Base-by-base conservation (phyloP, 2,888 invertebrate genomes). In the Hipparchia sbordonii region DNA sequence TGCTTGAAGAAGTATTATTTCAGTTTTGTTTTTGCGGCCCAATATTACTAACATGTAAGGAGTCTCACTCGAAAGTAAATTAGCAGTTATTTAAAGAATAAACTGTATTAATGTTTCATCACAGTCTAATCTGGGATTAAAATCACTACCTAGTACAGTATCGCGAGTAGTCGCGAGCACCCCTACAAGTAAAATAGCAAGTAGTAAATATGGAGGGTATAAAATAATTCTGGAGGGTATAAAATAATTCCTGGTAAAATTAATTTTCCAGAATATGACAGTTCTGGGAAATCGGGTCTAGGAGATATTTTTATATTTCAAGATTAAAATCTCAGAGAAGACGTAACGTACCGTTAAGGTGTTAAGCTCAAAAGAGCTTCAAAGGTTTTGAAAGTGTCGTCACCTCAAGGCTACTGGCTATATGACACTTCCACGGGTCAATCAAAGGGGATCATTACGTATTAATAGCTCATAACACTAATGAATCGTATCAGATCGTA, bases 401-500 rank as follows among this genome's bases (percentile, higher is more conserved):
- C 84, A 78, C 65, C 78, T 74, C 82, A 87, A 86, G 82, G 85
- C 84, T 75, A 82, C 83, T 86, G 82, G 85, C 84, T 75, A 82
- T 83, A 86, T 87, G 85, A 89, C 91, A 90, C 89, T 88, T 88
- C 83, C 88, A 83, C 83, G 86, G 81, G 84, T 88, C 90, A 92
- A 94, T 94, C 93, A 93, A 91, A 92, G 89, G 85, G 77, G 79
- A 79, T 79, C 85, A 79, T 93, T 87, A 92, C 92, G 91, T 90
- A 94, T 94, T 94, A 91, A 94, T 91, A 91, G 89, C 85, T 91
- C 93, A 89, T 94, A 93, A 90, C 86, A 85, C 87, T 93, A 94
- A 94, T 94, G 94, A 94, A 94, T 92, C 94, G 91, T 94, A 94
- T 94, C 94, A 91, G 94, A 92, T 93, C 90, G 87, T 85, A 82